These are phyloP conservation scores for Elaphurus davidianus DNA, from an alignment of 2,113 vertebrate genomes.

Conservation along the genomic window DNA sequence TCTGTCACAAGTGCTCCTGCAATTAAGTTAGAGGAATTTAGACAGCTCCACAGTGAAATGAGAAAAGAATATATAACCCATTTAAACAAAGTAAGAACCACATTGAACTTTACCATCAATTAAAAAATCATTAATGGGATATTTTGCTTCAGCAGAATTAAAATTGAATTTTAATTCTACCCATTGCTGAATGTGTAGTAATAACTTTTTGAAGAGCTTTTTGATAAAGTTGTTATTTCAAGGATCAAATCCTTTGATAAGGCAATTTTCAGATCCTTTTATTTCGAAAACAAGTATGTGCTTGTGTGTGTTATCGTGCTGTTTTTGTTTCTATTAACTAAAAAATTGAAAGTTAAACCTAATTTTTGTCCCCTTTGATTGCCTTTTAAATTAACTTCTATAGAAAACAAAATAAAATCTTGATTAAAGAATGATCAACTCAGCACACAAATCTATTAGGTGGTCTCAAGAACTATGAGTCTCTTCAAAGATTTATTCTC, in stretches of 20 bases:
- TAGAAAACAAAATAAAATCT: background rate
- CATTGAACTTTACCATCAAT: background rate
- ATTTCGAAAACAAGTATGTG: background rate
- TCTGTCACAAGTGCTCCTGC: background rate
- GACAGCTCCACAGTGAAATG: background rate
- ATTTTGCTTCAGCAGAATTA: background rate
- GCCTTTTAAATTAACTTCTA: background rate
- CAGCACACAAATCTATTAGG: background rate
- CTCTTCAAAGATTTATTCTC: background rate
- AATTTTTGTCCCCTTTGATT: background rate
- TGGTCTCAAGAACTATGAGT: background rate
- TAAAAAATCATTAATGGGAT: background rate
- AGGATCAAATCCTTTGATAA: background rate
- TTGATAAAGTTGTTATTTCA: background rate
- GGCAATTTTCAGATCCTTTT: background rate
- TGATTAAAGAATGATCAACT: background rate
- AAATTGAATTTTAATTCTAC: background rate
- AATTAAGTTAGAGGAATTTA: background rate
- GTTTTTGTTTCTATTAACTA: background rate
- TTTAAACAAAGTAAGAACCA: background rate
- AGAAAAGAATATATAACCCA: background rate
- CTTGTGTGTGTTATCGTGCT: background rate
- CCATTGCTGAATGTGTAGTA: background rate
- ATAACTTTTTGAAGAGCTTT: background rate
- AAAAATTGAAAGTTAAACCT: background rate